phyloP scores from a whole-genome alignment of 2,113 vertebrate species.

The Amazona vittata region DNA sequence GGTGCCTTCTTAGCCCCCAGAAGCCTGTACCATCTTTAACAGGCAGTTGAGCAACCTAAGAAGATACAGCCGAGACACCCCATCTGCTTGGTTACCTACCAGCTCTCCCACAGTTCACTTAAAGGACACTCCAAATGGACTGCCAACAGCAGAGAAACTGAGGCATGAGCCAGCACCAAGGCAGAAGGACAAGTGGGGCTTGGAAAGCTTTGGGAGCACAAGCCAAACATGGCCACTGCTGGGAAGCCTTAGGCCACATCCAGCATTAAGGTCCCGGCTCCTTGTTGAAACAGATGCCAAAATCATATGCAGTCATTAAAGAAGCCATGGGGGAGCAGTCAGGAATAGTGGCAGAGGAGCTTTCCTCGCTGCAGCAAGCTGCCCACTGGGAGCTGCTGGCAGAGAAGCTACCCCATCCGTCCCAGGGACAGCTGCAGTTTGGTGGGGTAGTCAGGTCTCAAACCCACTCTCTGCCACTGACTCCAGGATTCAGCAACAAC shows the following conservation, averaged over 20 bases:
- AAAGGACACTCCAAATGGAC: background rate
- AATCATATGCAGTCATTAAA: background rate
- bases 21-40: background rate
- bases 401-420: background rate
- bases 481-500: background rate
- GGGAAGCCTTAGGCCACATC: background rate
- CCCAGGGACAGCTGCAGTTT: background rate
- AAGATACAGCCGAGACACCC: rapidly evolving
- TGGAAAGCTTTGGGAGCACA: background rate
- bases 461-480: background rate
- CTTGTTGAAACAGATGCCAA: background rate
- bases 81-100: background rate
- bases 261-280: no score
- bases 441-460: background rate
- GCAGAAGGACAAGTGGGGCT: background rate
- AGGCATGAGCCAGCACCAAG: background rate
- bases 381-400: background rate
- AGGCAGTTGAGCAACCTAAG: background rate
- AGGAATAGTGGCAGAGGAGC: background rate
- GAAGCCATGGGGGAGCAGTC: rapidly evolving
- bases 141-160: background rate
- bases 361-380: background rate
- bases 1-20: background rate
- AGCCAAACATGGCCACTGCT: background rate
- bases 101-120: background rate